Evolutionary conservation across 2,888 invertebrate genomes (phyloP).

Genomic region (Tenthredo mesomela): DNA sequence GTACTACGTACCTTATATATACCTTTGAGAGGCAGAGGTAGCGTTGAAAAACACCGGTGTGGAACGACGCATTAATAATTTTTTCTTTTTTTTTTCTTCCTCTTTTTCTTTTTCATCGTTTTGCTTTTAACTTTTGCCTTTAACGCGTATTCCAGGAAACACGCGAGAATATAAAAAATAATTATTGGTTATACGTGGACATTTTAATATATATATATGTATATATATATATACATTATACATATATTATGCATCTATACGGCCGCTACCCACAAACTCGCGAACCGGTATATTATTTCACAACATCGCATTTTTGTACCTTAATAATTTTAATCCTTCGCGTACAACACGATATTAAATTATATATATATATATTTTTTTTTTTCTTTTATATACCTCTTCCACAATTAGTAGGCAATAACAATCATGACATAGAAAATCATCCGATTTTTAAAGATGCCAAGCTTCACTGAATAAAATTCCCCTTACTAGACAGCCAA

Average conservation of each 20-base stretch:
- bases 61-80: slow-evolving; percentile 39
- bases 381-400: too few species aligned
- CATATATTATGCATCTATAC: not conserved
- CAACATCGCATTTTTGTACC: not conserved
- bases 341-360: too few species aligned
- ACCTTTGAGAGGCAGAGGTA: slow-evolving; percentile 3
- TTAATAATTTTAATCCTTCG: not conserved
- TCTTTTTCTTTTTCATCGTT: not conserved
- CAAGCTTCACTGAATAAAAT: too few species aligned
- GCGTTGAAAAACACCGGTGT: slow-evolving; percentile 21
- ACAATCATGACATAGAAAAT: too few species aligned
- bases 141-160: slow-evolving; percentile 13
- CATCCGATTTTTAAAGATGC: too few species aligned
- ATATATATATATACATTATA: not conserved
- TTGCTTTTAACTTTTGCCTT: not conserved
- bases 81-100: not conserved
- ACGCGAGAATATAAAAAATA: slow-evolving; percentile 12
- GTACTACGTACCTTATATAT: not conserved
- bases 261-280: not conserved
- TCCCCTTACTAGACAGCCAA: too few species aligned
- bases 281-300: slow-evolving; percentile 37
- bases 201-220: not conserved
- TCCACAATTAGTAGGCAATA: too few species aligned
- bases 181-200: slow-evolving; percentile 1
- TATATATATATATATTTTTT: too few species aligned